Base-by-base conservation (phyloP, 2,797 vertebrate species). In the Peromyscus aztecus region DNA sequence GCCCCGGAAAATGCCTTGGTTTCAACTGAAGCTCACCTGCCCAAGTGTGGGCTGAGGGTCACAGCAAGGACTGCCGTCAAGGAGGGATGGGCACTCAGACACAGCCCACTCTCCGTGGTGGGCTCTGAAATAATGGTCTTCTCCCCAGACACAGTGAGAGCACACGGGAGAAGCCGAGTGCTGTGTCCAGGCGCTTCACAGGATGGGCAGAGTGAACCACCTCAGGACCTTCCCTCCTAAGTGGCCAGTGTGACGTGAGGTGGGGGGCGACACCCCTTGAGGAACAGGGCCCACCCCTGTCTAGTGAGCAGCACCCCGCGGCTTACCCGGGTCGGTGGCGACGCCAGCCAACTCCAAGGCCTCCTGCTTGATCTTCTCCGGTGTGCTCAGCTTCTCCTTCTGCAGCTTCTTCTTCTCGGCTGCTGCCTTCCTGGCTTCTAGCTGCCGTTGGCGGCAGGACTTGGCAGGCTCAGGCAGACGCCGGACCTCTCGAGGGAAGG, bases 381-480 rank as follows among this genome's bases (percentile, higher is more conserved):
- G 99, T 0, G 99, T 99, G 95, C 99, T 99, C 85, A 99, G 98
- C 96, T 99, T 99, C 97, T 99, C 99, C 43, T 99, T 99, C 98
- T 99, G 99, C 69, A 98, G 98, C 94, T 99, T 99, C 98, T 99
- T 99, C 98, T 99, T 99, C 98, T 99, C 99, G 0, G 99, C 99
- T 0, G 99, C 99, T 0, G 99, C 99, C 97, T 99, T 99, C 98
- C 99, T 99, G 90, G 99, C 99, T 83, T 99, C 99, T 97, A 99
- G 98, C 76, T 99, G 99, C 86, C 99, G 99, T 98, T 99, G 99
- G 94, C 99, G 98, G 96, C 99, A 99, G 9, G 99, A 99, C 98
- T 99, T 99, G 97, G 99, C 99, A 0, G 99, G 99, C 97, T 99
- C 99, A 0, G 99, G 99, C 94, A 99, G 99, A 97, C 99, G 99